phyloP scores from a whole-genome alignment of 1,140 invertebrate genomes.

The Pseudomyrmex cubaensis region DNA sequence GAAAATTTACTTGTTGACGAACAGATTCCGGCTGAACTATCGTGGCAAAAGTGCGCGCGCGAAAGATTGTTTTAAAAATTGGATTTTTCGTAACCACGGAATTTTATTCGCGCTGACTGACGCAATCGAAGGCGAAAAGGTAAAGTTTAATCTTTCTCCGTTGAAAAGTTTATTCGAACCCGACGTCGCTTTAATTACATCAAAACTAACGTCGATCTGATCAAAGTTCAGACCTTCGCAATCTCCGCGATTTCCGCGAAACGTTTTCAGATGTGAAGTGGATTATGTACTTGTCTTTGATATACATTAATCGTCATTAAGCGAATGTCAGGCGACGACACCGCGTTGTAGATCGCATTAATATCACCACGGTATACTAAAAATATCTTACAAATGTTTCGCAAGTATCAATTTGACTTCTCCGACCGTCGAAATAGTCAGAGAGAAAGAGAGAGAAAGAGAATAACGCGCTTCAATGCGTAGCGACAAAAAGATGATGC shows the following conservation, averaged over 20 bases:
- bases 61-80: conserved; percentile 49
- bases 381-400: neutral
- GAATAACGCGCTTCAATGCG: neutral
- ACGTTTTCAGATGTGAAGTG: conserved; percentile 5
- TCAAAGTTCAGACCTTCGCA: conserved; percentile 2
- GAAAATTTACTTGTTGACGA: conserved; percentile 69
- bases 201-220: conserved; percentile 9
- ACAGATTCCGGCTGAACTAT: conserved; percentile 44
- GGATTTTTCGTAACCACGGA: conserved; percentile 37
- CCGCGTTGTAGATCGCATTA: conserved; percentile 8
- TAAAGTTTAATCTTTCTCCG: conserved; percentile 31
- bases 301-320: neutral
- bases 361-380: neutral
- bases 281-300: neutral
- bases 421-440: neutral
- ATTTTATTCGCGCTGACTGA: conserved; percentile 25
- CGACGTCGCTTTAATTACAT: conserved; percentile 35
- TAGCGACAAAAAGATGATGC: neutral
- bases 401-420: neutral
- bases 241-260: no score
- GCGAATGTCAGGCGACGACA: neutral
- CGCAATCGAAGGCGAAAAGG: neutral
- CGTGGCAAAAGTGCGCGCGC: conserved; percentile 4
- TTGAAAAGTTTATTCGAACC: conserved; percentile 39
- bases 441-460: neutral